phyloP scores from a whole-genome alignment of 2,888 invertebrate species.

The Minunthozetes semirufus region DNA sequence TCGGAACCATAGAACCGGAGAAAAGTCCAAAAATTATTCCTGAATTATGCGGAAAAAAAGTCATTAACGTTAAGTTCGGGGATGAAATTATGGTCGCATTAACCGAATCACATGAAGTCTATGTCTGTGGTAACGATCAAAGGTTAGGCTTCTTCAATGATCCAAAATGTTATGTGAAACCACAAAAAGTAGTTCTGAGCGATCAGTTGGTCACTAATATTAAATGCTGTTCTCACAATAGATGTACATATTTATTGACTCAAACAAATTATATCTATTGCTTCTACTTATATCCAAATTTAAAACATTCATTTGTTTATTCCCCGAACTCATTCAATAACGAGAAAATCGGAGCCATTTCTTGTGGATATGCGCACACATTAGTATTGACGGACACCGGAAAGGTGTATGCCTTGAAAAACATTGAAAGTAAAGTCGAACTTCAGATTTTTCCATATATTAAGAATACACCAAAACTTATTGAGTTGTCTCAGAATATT shows the following conservation, averaged over 20 bases:
- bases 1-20: not conserved
- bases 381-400: slow-evolving; percentile 48
- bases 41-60: slow-evolving; percentile 17
- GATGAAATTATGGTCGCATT: not conserved
- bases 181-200: not conserved
- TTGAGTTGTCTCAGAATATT: not conserved
- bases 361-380: slow-evolving; percentile 45
- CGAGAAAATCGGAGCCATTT: not conserved
- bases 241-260: no score
- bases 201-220: no score
- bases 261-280: no score
- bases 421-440: no score
- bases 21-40: no score
- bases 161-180: not conserved
- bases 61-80: slow-evolving; percentile 1
- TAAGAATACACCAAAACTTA: not conserved
- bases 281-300: no score
- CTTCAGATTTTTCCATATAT: not conserved
- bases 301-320: no score
- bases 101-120: not conserved
- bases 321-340: no score
- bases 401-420: slow-evolving; percentile 63
- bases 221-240: no score
- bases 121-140: slow-evolving; percentile 16
- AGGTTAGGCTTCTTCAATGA: slow-evolving; percentile 13